Base-by-base conservation (phyloP, 2,113 vertebrate genomes). In the Morone saxatilis region DNA sequence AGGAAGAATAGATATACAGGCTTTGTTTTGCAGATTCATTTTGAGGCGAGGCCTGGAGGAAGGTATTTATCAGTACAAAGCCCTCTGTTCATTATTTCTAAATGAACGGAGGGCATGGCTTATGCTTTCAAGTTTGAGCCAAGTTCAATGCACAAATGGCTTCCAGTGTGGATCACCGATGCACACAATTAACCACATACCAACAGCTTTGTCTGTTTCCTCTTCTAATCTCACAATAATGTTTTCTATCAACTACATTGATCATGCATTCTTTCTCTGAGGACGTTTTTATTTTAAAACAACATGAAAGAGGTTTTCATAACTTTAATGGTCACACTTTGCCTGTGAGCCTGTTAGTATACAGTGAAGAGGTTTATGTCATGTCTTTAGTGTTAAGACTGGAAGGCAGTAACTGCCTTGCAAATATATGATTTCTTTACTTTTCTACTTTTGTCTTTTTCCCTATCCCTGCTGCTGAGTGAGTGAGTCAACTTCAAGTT, bases 11-110 rank as follows among this genome's bases (percentile, higher is more conserved):
- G 3, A 79, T 68, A 17, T 31, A 50, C 62, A 78, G 65, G 48
- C 77, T 59, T 81, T 38, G 54, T 56, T 74, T 76, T 65, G 67
- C 4, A 51, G 51, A 77, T 16, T 77, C 4, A 47, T 72, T 54
- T 67, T 40, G 38, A 48, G 31, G 60, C 13, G 6, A 50, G 20
- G 85, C 85, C 81, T 41, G 40, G 25, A 77, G 87, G 78, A 68
- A 60, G 3, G 80, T 80, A 62, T 86, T 88, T 47, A 25, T 80
- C 62, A 53, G 51, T 25, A 87, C 80, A 89, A 87, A n/a, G 83
- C 36, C 6, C 31, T 31, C 31, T 4, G 57, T 14, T 81, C 78
- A 77, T 91, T 91, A 82, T 88, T 45, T 73, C 72, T 9, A 63
- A 20, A 22, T 65, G 63, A 81, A 36, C 7, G 1, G 63, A 84